phyloP scores from a whole-genome alignment of 2,113 vertebrate species.

The Ceratotherium simum region DNA sequence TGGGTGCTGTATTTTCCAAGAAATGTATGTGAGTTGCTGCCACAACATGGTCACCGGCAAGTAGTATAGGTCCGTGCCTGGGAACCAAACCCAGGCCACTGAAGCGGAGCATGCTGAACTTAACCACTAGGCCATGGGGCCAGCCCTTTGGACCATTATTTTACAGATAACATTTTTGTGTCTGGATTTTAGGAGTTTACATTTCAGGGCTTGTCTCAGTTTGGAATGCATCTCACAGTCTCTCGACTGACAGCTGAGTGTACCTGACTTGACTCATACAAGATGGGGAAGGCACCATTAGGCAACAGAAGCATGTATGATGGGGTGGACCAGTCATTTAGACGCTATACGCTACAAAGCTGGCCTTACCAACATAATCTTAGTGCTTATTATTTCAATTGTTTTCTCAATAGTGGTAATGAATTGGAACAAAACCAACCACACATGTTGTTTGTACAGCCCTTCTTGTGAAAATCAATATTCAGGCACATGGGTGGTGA shows the following conservation, averaged over 20 bases:
- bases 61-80: no score
- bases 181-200: neutral
- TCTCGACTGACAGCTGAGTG: neutral
- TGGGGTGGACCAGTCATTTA: neutral
- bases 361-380: neutral
- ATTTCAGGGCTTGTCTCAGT: neutral
- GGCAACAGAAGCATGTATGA: neutral
- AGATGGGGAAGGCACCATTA: neutral
- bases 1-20: no score
- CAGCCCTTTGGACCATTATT: neutral
- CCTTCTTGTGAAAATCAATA: neutral
- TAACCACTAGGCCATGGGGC: no score
- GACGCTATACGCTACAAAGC: neutral
- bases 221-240: neutral
- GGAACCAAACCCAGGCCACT: no score
- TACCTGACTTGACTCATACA: neutral
- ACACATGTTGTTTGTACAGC: neutral
- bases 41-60: no score
- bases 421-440: neutral
- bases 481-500: neutral
- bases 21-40: no score
- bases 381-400: neutral
- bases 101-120: no score
- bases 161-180: neutral
- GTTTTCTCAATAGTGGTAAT: neutral